A percentile compares a stretch with the other conserved stretches of the same genome.
phyloP scores from a whole-genome alignment of 2,113 vertebrate species.

The Alligator mississippiensis region DNA sequence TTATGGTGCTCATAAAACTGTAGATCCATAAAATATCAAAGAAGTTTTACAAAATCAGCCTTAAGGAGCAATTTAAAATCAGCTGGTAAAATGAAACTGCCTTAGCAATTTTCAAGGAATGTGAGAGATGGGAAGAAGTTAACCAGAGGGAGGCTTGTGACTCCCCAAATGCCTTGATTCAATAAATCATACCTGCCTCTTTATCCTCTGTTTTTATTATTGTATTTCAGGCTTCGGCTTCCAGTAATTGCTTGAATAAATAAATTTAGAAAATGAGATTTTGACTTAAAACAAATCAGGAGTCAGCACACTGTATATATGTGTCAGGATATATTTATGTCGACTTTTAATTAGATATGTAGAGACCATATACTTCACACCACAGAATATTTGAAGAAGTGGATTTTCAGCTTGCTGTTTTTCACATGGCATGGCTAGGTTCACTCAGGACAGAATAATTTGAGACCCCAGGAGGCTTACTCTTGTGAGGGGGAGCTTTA shows the following conservation, averaged over 20 bases:
- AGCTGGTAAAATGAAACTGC: conserved; percentile 22
- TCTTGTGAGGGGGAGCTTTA: not conserved
- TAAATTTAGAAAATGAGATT: not conserved
- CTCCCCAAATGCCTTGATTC: not conserved
- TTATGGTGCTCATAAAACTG: conserved; percentile 52
- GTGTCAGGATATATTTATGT: not conserved
- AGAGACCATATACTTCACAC: not conserved
- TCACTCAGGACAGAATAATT: not conserved
- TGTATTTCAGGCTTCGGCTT: not conserved
- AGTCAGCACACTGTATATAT: not conserved
- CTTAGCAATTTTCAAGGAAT: conserved; percentile 7
- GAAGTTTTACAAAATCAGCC: conserved; percentile 42
- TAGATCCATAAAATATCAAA: conserved; percentile 54
- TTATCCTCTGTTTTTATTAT: not conserved
- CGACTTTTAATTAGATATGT: not conserved
- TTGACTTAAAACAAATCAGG: not conserved
- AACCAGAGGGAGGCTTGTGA: not conserved
- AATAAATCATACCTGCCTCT: conserved; percentile 8
- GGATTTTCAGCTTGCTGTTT: not conserved
- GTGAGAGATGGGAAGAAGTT: not conserved
- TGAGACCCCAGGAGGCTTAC: not conserved
- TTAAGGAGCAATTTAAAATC: conserved; percentile 44
- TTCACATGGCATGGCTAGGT: not conserved
- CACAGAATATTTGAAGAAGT: not conserved
- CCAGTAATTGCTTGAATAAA: conserved; percentile 19